Percentiles rank a stretch among this genome's conserved stretches.
phyloP scores from a whole-genome alignment of 2,888 invertebrate genomes.

The Parnassius mnemosyne region DNA sequence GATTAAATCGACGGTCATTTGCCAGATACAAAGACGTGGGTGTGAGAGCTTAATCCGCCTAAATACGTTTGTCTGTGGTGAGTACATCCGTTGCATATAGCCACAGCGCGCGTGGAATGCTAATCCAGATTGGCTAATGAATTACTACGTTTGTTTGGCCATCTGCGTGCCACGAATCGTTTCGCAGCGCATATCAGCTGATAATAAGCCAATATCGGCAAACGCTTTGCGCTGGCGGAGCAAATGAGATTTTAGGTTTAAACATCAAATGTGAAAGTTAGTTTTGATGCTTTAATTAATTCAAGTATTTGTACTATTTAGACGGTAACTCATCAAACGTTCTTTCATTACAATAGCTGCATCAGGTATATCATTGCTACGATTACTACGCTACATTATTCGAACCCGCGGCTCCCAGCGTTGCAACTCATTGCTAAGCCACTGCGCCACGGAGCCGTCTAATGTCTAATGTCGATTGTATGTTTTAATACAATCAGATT shows the following conservation, averaged over 20 bases:
- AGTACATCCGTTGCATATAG: constrained; percentile 29
- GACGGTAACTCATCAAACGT: too few species aligned
- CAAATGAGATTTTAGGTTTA: constrained; percentile 14
- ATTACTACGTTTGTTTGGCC: constrained; percentile 31
- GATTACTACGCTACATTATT: too few species aligned
- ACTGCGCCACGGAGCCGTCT: too few species aligned
- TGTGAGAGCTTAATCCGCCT: neutral
- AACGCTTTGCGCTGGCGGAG: constrained; percentile 31
- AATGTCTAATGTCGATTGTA: too few species aligned
- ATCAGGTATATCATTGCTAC: too few species aligned
- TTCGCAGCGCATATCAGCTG: constrained; percentile 33
- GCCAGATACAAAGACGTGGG: neutral
- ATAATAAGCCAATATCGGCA: constrained; percentile 33
- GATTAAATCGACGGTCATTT: too few species aligned
- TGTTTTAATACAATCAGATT: too few species aligned
- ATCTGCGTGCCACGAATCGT: constrained; percentile 29
- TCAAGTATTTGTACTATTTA: too few species aligned
- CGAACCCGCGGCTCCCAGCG: too few species aligned
- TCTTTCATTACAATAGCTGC: too few species aligned
- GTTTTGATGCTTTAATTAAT: constrained; percentile 10
- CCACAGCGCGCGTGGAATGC: constrained; percentile 34
- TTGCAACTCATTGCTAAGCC: too few species aligned
- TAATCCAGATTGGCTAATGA: constrained; percentile 45
- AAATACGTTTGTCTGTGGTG: neutral
- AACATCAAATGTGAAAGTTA: constrained; percentile 2